Percentiles rank a stretch among this genome's conserved stretches.
phyloP scores from a whole-genome alignment of 2,797 vertebrate species.

The Champsocephalus esox region DNA sequence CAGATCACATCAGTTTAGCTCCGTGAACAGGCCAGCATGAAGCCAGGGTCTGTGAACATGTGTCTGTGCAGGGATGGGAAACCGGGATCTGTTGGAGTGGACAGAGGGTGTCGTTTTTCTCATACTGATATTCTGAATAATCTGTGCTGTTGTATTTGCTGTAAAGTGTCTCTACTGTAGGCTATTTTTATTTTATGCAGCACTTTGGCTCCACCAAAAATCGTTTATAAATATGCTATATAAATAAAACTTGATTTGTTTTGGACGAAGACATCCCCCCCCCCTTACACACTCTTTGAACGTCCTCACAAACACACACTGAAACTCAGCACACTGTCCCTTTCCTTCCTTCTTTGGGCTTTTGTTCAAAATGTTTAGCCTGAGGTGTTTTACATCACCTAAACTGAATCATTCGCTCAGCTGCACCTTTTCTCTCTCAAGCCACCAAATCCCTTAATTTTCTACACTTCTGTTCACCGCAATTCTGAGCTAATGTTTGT shows the following conservation, averaged over 20 bases:
- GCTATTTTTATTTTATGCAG: no score
- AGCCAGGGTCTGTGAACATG: constrained; percentile 53
- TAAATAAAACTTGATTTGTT: no score
- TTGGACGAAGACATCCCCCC: constrained; percentile 31
- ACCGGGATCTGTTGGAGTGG: constrained; percentile 43
- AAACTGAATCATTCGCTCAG: constrained; percentile 55
- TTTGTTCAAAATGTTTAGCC: constrained; percentile 65
- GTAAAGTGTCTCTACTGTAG: no score
- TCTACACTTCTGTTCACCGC: constrained; percentile 38
- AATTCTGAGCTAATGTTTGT: constrained; percentile 34
- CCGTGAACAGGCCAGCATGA: constrained; percentile 49
- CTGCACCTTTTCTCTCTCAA: constrained; percentile 54
- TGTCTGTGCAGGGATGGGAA: constrained; percentile 26
- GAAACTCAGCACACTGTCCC: constrained; percentile 9
- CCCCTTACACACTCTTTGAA: constrained; percentile 1
- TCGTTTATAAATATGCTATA: no score
- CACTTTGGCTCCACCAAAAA: no score
- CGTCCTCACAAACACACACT: constrained; percentile 2
- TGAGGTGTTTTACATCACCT: constrained; percentile 62
- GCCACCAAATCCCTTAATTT: constrained; percentile 38
- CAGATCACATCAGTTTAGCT: constrained; percentile 69
- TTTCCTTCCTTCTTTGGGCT: constrained; percentile 40
- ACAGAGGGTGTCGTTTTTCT: no score
- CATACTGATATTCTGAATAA: no score
- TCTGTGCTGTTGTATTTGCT: no score